phyloP scores from a whole-genome alignment of 2,888 invertebrate species.

The Orthosia incerta region DNA sequence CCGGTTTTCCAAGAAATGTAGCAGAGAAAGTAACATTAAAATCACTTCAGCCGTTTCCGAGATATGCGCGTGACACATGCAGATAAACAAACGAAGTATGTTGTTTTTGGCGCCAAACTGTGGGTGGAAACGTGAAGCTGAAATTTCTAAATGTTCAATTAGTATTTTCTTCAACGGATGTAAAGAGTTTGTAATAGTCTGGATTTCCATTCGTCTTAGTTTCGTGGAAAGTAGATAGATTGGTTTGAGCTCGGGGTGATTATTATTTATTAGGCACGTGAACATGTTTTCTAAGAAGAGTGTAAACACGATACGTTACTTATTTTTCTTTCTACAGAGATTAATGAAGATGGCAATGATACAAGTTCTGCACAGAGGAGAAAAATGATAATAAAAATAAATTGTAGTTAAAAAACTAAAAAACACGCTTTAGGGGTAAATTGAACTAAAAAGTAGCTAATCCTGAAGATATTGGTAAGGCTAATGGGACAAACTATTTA shows the following conservation, averaged over 20 bases:
- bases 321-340: neutral
- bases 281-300: conserved; percentile 3
- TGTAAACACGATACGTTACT: neutral
- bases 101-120: conserved; percentile 45
- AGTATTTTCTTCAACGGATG: conserved; percentile 27
- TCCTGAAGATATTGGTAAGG: too few species aligned
- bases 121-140: neutral
- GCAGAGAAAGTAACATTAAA: conserved; percentile 28
- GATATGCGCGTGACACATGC: conserved; percentile 29
- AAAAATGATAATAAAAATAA: neutral
- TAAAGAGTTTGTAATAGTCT: conserved; percentile 22
- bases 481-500: too few species aligned
- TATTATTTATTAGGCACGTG: conserved; percentile 39
- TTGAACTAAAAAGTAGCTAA: too few species aligned
- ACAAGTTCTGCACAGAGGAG: neutral
- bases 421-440: too few species aligned
- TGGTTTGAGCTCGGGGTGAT: conserved; percentile 18
- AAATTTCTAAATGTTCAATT: conserved; percentile 37
- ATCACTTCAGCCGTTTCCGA: conserved; percentile 34
- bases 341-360: neutral
- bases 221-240: conserved; percentile 18
- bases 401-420: too few species aligned
- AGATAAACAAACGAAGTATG: conserved; percentile 45
- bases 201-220: conserved; percentile 37
- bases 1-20: conserved; percentile 28